Conservation (phyloP, 2,888 invertebrate species). For the Drepanosiphum platanoidis region DNA sequence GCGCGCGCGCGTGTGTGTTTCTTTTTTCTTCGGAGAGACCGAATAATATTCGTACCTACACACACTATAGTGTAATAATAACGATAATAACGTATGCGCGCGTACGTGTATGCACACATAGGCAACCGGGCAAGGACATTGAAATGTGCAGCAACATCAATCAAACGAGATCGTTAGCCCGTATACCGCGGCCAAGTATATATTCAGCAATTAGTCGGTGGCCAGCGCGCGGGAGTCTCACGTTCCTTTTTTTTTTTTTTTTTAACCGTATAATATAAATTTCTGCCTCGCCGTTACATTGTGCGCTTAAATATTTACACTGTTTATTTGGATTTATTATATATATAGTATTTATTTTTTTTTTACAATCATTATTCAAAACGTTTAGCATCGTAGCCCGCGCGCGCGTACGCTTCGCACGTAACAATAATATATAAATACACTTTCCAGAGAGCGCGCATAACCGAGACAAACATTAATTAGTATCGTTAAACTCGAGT, state of each 20-base stretch:
- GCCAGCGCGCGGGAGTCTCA: constrained; percentile 45
- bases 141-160: constrained; percentile 61
- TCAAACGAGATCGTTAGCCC: constrained; percentile 61
- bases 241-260: constrained; percentile 61
- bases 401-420: constrained; percentile 7
- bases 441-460: background rate
- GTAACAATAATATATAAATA: constrained; percentile 39
- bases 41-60: constrained; percentile 47
- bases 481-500: constrained; percentile 47
- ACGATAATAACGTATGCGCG: constrained; percentile 22
- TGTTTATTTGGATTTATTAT: constrained; percentile 27
- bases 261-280: constrained; percentile 33
- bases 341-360: background rate
- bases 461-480: constrained; percentile 39
- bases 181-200: constrained; percentile 13
- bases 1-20: background rate
- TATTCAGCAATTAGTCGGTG: constrained; percentile 58
- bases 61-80: constrained; percentile 1
- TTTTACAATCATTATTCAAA: constrained; percentile 49
- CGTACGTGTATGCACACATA: constrained; percentile 17
- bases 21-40: constrained; percentile 30
- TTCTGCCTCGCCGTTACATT: constrained; percentile 22
- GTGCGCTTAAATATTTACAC: constrained; percentile 55
- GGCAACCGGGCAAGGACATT: constrained; percentile 53
- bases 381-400: constrained; percentile 38